phyloP scores from a whole-genome alignment of 2,113 vertebrate genomes.

The Lycaon pictus region DNA sequence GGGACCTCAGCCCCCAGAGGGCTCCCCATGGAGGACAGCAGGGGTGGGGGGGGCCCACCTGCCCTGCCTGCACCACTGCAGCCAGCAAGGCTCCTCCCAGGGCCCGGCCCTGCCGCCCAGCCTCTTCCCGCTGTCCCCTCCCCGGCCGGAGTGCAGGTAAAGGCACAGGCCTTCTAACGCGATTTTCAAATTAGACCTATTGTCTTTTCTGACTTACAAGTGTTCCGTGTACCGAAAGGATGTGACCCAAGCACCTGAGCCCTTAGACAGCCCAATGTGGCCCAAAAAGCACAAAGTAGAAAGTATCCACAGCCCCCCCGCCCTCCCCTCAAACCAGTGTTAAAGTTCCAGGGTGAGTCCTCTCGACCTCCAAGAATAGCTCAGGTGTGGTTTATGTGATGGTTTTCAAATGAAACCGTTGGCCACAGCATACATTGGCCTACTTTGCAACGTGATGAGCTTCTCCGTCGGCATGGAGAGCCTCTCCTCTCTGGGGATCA shows the following conservation, averaged over 20 bases:
- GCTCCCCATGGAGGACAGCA: no score
- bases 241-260: fast-evolving
- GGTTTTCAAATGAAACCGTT: fast-evolving
- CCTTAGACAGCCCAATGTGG: fast-evolving
- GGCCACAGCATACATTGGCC: fast-evolving
- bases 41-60: background rate
- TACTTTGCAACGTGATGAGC: fast-evolving
- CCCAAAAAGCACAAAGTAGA: background rate
- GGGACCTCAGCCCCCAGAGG: background rate
- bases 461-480: fast-evolving
- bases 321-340: fast-evolving
- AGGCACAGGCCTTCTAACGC: fast-evolving
- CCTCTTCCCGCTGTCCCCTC: no score
- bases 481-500: no score
- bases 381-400: fast-evolving
- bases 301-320: fast-evolving
- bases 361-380: fast-evolving
- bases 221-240: fast-evolving
- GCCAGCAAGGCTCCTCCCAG: background rate
- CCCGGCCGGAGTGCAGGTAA: fast-evolving
- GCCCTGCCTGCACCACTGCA: background rate
- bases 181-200: background rate
- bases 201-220: background rate
- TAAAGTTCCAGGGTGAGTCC: fast-evolving
- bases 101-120: background rate